Evolutionary conservation across 2,888 invertebrate species (phyloP).

Genomic region (Zygogramma bicolorata): DNA sequence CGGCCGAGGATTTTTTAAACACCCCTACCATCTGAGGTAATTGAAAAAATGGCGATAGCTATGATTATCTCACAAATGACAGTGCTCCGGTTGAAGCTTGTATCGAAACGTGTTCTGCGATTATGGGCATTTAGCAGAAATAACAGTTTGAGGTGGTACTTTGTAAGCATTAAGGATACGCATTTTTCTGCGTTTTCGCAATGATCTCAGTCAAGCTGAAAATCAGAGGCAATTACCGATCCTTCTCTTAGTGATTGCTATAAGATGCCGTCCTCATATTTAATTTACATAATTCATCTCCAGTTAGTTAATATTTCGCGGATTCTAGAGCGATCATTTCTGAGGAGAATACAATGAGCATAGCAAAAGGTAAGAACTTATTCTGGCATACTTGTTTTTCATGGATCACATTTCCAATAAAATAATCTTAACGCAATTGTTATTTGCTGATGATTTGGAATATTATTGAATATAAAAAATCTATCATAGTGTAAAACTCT

Average conservation of each 20-base stretch:
- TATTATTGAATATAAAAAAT: no score
- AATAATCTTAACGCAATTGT: no score
- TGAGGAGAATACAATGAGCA: no score
- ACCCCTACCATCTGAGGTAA: constrained; percentile 45
- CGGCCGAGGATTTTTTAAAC: constrained; percentile 44
- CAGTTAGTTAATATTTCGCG: neutral
- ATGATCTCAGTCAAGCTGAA: neutral
- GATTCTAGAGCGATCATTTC: neutral
- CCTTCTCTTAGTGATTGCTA: neutral
- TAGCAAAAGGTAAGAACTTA: no score
- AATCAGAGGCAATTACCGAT: constrained; percentile 18
- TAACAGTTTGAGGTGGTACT: constrained; percentile 32
- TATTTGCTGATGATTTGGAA: no score
- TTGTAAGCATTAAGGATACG: constrained; percentile 26
- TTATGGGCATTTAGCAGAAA: constrained; percentile 35
- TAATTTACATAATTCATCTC: constrained; percentile 5
- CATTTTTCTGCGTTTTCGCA: constrained; percentile 15
- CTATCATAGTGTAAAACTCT: no score
- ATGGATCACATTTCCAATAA: no score
- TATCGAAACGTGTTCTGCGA: constrained; percentile 24
- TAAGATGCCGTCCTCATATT: neutral
- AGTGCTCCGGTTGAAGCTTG: constrained; percentile 20
- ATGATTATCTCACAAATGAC: constrained; percentile 34
- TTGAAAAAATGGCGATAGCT: constrained; percentile 39
- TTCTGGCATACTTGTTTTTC: no score